phyloP scores from a whole-genome alignment of 37 sponge, comb jelly and placozoan genomes.

The Bolinopsis microptera region DNA sequence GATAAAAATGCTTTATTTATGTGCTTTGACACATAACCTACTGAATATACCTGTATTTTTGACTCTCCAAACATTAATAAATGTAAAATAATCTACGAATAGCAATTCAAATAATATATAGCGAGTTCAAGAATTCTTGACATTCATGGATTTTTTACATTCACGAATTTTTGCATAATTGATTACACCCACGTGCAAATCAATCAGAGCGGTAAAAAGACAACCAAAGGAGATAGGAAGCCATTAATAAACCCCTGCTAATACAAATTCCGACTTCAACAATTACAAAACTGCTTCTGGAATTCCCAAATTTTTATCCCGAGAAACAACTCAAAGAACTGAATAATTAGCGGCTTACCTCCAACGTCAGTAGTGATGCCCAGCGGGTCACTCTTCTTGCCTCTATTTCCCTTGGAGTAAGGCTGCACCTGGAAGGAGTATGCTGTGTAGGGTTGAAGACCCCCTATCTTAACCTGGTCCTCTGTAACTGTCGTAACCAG shows the following conservation, averaged over 20 bases:
- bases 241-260: not conserved
- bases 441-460: conserved; percentile 7
- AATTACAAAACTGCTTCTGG: not conserved
- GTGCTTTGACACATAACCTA: not conserved
- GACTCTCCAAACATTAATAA: not conserved
- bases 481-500: not conserved
- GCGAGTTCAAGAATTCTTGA: no score
- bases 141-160: no score
- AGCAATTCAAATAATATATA: not conserved
- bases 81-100: not conserved
- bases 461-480: not conserved
- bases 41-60: not conserved
- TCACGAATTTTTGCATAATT: no score
- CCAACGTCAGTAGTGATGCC: conserved; percentile 3
- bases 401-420: not conserved
- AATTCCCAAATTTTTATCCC: not conserved
- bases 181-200: no score
- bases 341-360: no score
- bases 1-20: no score
- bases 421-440: conserved; percentile 42
- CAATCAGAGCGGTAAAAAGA: no score
- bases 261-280: not conserved
- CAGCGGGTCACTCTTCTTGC: not conserved
- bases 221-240: not conserved
- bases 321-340: not conserved